Evolutionary conservation across 2,888 invertebrate genomes (phyloP).

Genomic region (Melikaiella ostensackeni): DNA sequence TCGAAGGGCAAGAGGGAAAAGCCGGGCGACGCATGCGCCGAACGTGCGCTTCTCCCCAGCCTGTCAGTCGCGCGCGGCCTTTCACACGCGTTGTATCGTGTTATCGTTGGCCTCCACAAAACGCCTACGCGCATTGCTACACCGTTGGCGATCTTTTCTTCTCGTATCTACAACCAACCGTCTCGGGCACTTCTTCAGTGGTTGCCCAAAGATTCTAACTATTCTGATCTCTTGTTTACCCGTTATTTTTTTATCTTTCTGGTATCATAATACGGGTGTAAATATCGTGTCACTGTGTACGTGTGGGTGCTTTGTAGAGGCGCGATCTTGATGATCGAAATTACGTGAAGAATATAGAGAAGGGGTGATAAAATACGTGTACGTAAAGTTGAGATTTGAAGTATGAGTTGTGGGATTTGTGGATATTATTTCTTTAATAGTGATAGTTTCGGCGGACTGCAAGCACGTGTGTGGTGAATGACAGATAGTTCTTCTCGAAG

Average conservation of each 20-base stretch:
- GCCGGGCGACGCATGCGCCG: conserved; percentile 45
- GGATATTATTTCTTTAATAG: background rate
- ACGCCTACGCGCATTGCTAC: background rate
- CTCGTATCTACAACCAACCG: background rate
- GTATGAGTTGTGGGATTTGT: background rate
- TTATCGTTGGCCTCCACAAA: conserved; percentile 16
- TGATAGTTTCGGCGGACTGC: background rate
- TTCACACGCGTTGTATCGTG: conserved; percentile 60
- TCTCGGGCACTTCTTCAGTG: background rate
- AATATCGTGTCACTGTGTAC: background rate
- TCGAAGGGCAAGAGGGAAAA: conserved; percentile 45
- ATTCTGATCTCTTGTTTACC: background rate
- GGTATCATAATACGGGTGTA: background rate
- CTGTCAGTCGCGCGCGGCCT: conserved; percentile 67
- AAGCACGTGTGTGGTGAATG: conserved; percentile 27
- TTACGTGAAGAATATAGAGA: background rate
- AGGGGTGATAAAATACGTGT: background rate
- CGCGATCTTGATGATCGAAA: background rate
- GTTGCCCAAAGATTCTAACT: background rate
- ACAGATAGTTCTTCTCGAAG: background rate
- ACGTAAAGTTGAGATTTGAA: background rate
- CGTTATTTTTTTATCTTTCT: background rate
- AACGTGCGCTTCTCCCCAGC: conserved; percentile 42
- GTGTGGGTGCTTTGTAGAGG: background rate
- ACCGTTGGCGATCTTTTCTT: background rate